A percentile compares a stretch with the other conserved stretches of the same genome.
These are phyloP conservation scores for Pyrocephalus nanus DNA, from an alignment of 2,797 vertebrate species.

Conservation along the genomic window DNA sequence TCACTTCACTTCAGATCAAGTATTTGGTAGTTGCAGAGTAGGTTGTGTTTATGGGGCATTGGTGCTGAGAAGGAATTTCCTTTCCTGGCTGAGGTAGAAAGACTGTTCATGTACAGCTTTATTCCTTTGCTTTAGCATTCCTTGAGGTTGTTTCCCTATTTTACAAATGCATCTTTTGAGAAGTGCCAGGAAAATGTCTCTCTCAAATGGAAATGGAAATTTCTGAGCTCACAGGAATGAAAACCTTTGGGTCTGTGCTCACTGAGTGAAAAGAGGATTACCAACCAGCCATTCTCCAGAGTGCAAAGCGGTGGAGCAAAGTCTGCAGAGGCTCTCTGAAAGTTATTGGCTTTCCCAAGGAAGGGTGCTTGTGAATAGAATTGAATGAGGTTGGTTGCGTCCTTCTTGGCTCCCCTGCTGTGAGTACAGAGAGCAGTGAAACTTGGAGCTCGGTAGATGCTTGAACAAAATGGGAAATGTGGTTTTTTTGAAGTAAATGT, in stretches of 20 bases:
- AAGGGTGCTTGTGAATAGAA: constrained; percentile 27
- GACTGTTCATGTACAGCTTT: constrained; percentile 35
- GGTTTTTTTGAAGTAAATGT: neutral
- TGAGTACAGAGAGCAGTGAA: neutral
- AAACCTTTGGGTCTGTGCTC: constrained; percentile 50
- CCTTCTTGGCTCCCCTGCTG: neutral
- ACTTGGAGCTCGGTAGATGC: neutral
- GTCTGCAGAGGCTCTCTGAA: constrained; percentile 38
- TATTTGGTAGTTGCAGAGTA: neutral
- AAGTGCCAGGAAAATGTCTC: constrained; percentile 64
- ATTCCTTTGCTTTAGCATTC: constrained; percentile 65
- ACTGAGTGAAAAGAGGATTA: constrained; percentile 54
- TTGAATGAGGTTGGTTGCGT: neutral
- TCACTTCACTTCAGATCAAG: neutral
- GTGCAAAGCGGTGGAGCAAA: neutral
- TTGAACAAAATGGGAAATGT: neutral
- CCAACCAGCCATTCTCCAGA: constrained; percentile 33
- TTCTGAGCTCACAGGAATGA: constrained; percentile 55
- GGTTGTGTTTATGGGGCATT: constrained; percentile 23
- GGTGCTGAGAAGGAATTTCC: constrained; percentile 54
- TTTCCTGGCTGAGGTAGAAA: constrained; percentile 58
- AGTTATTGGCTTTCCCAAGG: constrained; percentile 56
- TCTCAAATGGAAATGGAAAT: constrained; percentile 66
- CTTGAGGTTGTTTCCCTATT: constrained; percentile 62
- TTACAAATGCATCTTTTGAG: constrained; percentile 66